phyloP scores from a whole-genome alignment of 2,797 vertebrate genomes.

The Anas acuta region DNA sequence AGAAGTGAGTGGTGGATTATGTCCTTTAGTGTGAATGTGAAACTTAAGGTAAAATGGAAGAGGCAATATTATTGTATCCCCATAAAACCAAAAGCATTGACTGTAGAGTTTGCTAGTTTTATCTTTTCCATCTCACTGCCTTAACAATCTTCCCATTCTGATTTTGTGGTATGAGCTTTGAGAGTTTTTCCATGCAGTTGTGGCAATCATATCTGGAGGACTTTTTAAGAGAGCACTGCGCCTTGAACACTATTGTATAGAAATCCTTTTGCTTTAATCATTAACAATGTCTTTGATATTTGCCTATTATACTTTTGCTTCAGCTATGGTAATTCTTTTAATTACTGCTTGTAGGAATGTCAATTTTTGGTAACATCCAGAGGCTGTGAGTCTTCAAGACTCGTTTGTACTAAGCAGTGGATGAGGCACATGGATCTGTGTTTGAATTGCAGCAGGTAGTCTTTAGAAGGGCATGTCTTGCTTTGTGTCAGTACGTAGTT shows the following conservation, averaged over 20 bases:
- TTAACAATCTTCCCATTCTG: not conserved
- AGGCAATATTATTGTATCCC: not conserved
- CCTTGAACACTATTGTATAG: not conserved
- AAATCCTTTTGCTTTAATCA: not conserved
- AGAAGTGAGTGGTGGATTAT: not conserved
- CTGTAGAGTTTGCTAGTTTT: not conserved
- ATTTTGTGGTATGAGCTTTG: not conserved
- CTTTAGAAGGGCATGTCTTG: not conserved
- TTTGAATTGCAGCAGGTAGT: not conserved
- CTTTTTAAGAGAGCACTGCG: not conserved
- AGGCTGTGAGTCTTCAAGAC: not conserved
- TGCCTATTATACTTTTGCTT: not conserved
- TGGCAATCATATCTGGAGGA: not conserved
- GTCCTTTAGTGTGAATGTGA: not conserved
- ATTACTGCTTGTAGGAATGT: not conserved
- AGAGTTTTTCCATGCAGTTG: not conserved
- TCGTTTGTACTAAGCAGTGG: not conserved
- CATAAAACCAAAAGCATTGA: not conserved
- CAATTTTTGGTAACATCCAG: not conserved
- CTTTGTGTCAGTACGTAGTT: not conserved
- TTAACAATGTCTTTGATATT: not conserved
- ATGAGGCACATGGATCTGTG: not conserved
- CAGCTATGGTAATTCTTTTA: not conserved
- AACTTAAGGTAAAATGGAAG: not conserved
- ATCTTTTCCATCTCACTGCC: not conserved